A percentile compares a stretch with the other conserved stretches of the same genome.
Evolutionary conservation across 2,888 invertebrate genomes (phyloP).

Genomic region (Pseudococcus longispinus): DNA sequence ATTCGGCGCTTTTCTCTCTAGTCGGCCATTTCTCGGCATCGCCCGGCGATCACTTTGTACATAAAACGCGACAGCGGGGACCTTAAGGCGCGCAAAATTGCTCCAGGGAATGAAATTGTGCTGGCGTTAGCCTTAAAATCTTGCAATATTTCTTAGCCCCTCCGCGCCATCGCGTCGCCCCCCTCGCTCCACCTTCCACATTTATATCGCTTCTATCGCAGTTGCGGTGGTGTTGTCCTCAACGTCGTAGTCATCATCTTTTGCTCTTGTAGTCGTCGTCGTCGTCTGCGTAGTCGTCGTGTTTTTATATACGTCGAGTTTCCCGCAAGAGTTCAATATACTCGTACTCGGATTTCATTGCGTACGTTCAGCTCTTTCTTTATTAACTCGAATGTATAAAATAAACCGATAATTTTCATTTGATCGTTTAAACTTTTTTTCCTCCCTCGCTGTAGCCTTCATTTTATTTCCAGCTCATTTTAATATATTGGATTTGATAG

Average conservation of each 20-base stretch:
- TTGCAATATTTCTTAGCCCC: conserved; percentile 28
- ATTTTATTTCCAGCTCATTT: conserved; percentile 5
- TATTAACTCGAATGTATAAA: conserved; percentile 44
- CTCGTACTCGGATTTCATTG: conserved; percentile 36
- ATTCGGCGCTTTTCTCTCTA: conserved; percentile 44
- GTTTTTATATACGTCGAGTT: background rate
- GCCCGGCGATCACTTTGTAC: background rate
- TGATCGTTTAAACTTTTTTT: conserved; percentile 19
- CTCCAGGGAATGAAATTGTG: conserved; percentile 53
- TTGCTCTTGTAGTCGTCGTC: background rate
- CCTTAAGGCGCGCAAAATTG: conserved; percentile 45
- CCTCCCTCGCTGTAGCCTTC: background rate
- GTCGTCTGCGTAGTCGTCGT: background rate
- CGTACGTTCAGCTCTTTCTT: background rate
- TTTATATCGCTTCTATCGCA: background rate
- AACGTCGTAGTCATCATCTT: background rate
- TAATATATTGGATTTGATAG: conserved; percentile 32
- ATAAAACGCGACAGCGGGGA: background rate
- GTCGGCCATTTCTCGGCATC: conserved; percentile 6
- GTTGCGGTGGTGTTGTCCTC: background rate
- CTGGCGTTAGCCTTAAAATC: conserved; percentile 50
- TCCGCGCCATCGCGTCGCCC: background rate
- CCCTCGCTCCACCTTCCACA: background rate
- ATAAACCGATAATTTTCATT: conserved; percentile 36
- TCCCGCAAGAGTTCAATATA: conserved; percentile 36